Evolutionary conservation across 2,113 vertebrate species (phyloP).

Genomic region (Hemibagrus wyckioides): DNA sequence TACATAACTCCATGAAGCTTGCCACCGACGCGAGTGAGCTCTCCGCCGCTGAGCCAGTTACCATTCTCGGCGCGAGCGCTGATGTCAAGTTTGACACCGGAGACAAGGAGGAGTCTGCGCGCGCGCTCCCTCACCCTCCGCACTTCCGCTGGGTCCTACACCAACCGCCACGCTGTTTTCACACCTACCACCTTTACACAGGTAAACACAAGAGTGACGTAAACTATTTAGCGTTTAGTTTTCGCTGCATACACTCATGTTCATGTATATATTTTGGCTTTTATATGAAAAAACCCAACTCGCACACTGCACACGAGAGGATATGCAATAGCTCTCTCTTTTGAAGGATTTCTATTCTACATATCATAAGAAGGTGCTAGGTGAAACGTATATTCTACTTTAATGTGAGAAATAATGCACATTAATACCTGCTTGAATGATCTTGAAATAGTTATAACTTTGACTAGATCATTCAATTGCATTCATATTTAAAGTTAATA

Average conservation of each 20-base stretch:
- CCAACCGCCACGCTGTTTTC: not conserved
- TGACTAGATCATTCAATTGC: not conserved
- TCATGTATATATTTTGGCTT: not conserved
- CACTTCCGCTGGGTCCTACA: slow-evolving; percentile 74
- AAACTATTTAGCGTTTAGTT: not conserved
- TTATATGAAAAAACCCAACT: not conserved
- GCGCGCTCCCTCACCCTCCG: slow-evolving; percentile 64
- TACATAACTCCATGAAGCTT: slow-evolving; percentile 89
- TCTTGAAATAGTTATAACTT: slow-evolving; percentile 6
- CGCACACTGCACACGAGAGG: not conserved
- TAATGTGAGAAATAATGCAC: slow-evolving; percentile 7
- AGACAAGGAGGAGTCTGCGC: slow-evolving; percentile 79
- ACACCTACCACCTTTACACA: slow-evolving; percentile 8
- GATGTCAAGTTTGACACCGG: slow-evolving; percentile 86
- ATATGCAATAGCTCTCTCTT: not conserved
- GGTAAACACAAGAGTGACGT: slow-evolving; percentile 24
- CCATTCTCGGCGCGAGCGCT: slow-evolving; percentile 79
- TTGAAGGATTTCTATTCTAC: not conserved
- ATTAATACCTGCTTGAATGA: slow-evolving; percentile 28
- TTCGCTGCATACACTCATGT: not conserved
- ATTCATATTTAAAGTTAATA: not conserved
- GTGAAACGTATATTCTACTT: slow-evolving; percentile 46
- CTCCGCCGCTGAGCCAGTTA: slow-evolving; percentile 74
- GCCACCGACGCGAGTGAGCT: slow-evolving; percentile 82
- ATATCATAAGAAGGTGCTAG: slow-evolving; percentile 62